Base-by-base conservation (phyloP, 2,113 vertebrate genomes). In the Oncorhynchus masou region DNA sequence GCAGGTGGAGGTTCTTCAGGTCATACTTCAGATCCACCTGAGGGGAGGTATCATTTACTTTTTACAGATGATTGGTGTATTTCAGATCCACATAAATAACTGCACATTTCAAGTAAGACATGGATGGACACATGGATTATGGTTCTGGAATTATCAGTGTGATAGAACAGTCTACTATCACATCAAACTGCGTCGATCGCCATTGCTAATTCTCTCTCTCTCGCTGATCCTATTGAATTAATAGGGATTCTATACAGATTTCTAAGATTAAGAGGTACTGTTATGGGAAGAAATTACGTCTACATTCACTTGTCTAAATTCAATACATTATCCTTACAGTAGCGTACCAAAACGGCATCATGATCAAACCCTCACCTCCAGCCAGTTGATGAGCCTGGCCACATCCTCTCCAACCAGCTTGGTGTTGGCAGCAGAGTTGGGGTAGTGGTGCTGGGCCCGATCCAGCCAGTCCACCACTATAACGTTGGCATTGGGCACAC, bases 381-480 rank as follows among this genome's bases (percentile, higher is more conserved):
- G 83, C 96, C 96, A 97, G 88, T 96, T 87, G 83, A 96, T 91
- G 24, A 97, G 95, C 1, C 51, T 85, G 5, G 95, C 96, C 20
- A 97, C 90, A n/a, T 97, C 95, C 13, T 87, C 84, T 39, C 96
- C 96, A 84, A 95, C 96, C 73, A 95, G 79, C 66, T 93, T 90
- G 13, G 96, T 96, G 84, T 96, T 91, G 0, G 86, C 92, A 0
- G 95, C 96, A 0, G 96, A 95, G 39, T 93, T 88, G 0, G 94
- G 94, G 3, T 97, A 97, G 82, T 96, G 95, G 51, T 96, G 90
- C 74, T 95, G 95, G 77, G 95, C 94, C 70, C 95, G 85, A 2
- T 20, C 70, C 3, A 97, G 88, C 96, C 96, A 97, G 74, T 97
- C 95, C 19, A 97, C 95, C 29, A 97, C 94, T 1, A 97, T 81